Conservation (phyloP, 1,140 invertebrate genomes). For the Bradysia coprophila region DNA sequence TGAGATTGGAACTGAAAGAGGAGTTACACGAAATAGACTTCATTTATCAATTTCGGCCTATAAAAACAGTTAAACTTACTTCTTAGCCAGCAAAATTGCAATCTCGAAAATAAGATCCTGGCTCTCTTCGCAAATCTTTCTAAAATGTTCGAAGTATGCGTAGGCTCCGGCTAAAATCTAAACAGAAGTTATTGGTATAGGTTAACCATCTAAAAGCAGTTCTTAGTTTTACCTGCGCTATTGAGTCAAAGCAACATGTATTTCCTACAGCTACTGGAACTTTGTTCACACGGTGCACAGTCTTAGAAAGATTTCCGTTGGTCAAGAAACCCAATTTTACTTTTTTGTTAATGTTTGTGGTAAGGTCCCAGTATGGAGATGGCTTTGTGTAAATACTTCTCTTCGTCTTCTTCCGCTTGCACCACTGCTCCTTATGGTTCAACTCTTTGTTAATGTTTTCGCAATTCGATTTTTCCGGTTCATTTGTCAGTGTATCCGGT, state of each 20-base stretch:
- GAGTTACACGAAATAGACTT: background rate
- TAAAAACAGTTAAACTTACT: no score
- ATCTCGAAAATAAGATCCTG: background rate
- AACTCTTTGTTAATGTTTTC: no score
- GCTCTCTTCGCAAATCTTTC: background rate
- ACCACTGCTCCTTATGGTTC: background rate
- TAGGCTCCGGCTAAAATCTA: background rate
- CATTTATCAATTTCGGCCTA: no score
- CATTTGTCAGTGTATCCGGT: no score
- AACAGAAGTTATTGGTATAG: no score
- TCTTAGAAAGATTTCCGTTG: background rate
- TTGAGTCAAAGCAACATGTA: background rate
- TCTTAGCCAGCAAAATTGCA: background rate
- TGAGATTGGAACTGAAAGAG: background rate
- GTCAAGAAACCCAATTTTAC: background rate
- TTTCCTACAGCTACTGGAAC: background rate
- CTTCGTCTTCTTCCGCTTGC: background rate
- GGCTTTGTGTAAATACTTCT: background rate
- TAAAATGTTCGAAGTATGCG: background rate
- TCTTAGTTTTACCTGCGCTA: no score
- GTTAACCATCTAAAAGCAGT: no score
- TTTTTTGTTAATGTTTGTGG: background rate
- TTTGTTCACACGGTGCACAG: background rate
- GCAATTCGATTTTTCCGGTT: no score
- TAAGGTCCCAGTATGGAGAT: background rate